Conservation (phyloP, 2,797 vertebrate genomes). For the Neosilurus mollespiculum region DNA sequence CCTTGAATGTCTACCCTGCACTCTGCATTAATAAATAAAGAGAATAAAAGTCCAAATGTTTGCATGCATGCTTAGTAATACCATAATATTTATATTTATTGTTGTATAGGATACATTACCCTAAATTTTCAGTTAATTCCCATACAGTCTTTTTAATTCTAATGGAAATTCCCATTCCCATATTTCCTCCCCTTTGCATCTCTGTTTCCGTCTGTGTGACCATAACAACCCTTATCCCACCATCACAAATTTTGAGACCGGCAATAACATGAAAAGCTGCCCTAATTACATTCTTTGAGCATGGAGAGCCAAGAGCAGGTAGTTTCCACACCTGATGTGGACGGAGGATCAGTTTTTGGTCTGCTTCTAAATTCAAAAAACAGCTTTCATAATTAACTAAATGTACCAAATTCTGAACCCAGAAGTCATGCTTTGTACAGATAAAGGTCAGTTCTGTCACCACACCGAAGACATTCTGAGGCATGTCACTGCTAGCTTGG, state of each 20-base stretch:
- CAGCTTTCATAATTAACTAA: neutral
- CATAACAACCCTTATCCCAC: neutral
- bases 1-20: too few relatives aligned
- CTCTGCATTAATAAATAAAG: too few relatives aligned
- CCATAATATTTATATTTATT: too few relatives aligned
- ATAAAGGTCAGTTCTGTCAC: neutral
- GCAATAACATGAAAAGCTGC: neutral
- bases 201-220: neutral
- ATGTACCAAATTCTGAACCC: neutral
- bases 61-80: too few relatives aligned
- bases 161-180: too few relatives aligned
- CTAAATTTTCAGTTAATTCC: too few relatives aligned
- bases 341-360: neutral
- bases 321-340: neutral
- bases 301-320: neutral
- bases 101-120: too few relatives aligned
- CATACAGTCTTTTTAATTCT: too few relatives aligned
- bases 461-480: neutral
- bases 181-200: too few relatives aligned
- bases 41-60: too few relatives aligned
- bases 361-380: neutral
- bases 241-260: neutral
- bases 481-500: neutral
- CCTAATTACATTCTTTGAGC: neutral
- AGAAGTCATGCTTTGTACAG: neutral